These are phyloP conservation scores for Heteractis magnifica DNA, from an alignment of 92 coral and sea anemone genomes.

Conservation along the genomic window DNA sequence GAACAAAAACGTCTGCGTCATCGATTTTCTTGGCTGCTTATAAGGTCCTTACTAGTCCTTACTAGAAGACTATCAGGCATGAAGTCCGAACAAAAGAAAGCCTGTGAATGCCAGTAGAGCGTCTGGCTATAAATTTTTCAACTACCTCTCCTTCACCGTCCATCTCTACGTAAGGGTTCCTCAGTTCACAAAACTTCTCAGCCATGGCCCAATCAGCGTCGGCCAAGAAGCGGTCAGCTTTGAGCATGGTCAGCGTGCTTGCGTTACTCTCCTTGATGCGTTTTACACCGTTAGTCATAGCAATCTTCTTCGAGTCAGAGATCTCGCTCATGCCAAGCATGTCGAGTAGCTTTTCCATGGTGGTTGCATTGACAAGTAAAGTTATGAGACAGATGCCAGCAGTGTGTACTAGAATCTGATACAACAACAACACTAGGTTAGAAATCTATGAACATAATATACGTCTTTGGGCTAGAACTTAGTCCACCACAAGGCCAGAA, in stretches of 20 bases:
- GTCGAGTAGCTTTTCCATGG: constrained; percentile 90
- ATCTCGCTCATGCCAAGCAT: constrained; percentile 98
- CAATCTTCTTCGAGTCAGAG: constrained; percentile 93
- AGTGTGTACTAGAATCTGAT: constrained; percentile 85
- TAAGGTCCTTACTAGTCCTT: no score
- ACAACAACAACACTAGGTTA: neutral
- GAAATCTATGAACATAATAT: neutral
- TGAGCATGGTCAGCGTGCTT: constrained; percentile 91
- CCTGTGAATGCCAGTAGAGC: neutral
- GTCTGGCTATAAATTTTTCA: no score
- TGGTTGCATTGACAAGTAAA: constrained; percentile 91
- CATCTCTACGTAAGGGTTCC: constrained; percentile 83
- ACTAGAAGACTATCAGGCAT: no score
- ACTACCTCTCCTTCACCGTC: constrained; percentile 76
- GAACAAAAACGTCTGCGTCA: no score
- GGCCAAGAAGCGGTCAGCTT: constrained; percentile 96
- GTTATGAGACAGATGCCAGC: constrained; percentile 97
- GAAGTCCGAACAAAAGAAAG: no score
- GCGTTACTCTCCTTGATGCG: constrained; percentile 84
- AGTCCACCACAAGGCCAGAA: no score
- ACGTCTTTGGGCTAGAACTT: no score
- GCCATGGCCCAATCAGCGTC: constrained; percentile 98
- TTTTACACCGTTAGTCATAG: constrained; percentile 92
- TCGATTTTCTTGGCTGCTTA: no score
- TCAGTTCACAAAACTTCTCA: constrained; percentile 78